A percentile compares a stretch with the other conserved stretches of the same genome.
Evolutionary conservation across 2,797 vertebrate genomes (phyloP).

Genomic region (Buceros bicornis): DNA sequence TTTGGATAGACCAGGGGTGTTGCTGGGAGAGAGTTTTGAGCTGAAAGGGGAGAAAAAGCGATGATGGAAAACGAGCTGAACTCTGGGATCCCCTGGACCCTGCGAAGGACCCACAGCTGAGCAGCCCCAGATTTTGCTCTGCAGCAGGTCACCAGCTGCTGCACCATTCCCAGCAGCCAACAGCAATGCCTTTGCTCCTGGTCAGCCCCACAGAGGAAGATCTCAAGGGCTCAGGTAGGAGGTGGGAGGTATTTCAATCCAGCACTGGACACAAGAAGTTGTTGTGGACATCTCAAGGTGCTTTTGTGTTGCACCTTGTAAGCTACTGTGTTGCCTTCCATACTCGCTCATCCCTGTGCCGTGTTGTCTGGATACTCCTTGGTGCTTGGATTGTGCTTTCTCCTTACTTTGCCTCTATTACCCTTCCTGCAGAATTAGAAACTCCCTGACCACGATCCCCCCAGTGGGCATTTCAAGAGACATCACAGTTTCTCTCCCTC

Average conservation of each 20-base stretch:
- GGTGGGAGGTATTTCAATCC: background rate
- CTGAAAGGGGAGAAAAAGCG: background rate
- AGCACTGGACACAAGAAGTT: background rate
- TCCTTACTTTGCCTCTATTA: background rate
- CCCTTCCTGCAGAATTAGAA: background rate
- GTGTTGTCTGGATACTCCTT: background rate
- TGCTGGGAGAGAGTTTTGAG: background rate
- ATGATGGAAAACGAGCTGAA: fast-evolving
- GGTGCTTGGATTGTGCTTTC: background rate
- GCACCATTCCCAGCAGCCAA: background rate
- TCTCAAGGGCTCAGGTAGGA: background rate
- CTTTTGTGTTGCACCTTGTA: background rate
- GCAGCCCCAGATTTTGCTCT: background rate
- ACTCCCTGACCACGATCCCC: background rate
- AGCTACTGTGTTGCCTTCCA: background rate
- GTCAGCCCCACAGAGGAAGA: background rate
- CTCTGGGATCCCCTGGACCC: fast-evolving
- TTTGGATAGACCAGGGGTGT: background rate
- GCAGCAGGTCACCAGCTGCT: background rate
- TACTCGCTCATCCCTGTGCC: background rate
- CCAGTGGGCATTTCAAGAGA: background rate
- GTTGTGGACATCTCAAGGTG: background rate
- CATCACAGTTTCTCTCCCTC: background rate
- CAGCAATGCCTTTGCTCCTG: background rate
- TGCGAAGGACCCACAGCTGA: fast-evolving